These are phyloP conservation scores for Apis cerana DNA, from an alignment of 1,140 invertebrate species.

Conservation along the genomic window DNA sequence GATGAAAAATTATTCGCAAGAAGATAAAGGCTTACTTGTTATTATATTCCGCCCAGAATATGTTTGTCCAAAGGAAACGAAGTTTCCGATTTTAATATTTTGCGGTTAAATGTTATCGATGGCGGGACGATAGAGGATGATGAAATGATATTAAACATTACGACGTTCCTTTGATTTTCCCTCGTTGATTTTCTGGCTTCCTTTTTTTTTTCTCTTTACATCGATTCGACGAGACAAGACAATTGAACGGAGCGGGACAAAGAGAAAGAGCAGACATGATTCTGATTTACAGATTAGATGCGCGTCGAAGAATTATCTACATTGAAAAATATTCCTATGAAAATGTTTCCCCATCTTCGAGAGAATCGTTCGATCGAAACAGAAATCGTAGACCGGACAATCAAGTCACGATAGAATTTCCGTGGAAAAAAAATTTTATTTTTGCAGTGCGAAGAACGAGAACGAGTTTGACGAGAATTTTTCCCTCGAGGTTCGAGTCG, in stretches of 20 bases:
- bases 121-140: background rate
- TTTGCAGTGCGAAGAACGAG: background rate
- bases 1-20: background rate
- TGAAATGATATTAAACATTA: background rate
- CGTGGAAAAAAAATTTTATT: slow-evolving; percentile 28
- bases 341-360: background rate
- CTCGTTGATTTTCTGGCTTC: background rate
- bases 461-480: slow-evolving; percentile 36
- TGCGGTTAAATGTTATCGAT: slow-evolving; percentile 35
- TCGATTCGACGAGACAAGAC: background rate
- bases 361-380: slow-evolving; percentile 1
- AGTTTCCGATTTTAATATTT: slow-evolving; percentile 57
- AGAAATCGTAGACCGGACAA: slow-evolving; percentile 21
- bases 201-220: background rate
- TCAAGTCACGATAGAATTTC: slow-evolving; percentile 29
- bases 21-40: background rate
- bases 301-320: no score
- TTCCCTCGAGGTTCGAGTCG: slow-evolving; percentile 33
- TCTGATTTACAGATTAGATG: no score
- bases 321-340: background rate
- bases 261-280: no score
- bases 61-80: slow-evolving; percentile 25
- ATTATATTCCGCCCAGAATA: background rate
- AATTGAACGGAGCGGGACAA: background rate
- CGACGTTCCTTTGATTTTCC: slow-evolving; percentile 16